Percentiles rank a stretch among this genome's conserved stretches.
Evolutionary conservation across 92 coral and sea anemone species (phyloP).

Genomic region (Chrysogorgia sp.): DNA sequence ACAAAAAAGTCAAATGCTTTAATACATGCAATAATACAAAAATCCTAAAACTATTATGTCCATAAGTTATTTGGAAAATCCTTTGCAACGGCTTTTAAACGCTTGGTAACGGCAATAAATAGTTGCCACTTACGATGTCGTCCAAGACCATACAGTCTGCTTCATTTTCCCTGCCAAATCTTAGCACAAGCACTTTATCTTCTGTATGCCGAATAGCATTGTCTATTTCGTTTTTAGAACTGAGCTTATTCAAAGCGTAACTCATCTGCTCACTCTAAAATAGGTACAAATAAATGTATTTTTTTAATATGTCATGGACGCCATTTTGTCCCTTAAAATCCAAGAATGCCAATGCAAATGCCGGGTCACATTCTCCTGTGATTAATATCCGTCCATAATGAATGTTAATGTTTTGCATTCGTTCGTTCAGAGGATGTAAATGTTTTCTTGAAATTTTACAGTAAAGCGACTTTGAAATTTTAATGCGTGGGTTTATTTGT

Average conservation of each 20-base stretch:
- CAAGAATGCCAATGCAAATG: not conserved
- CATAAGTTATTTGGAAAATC: too few species aligned
- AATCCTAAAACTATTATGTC: too few species aligned
- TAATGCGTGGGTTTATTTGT: not conserved
- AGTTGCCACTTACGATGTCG: constrained; percentile 80
- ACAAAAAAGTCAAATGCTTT: too few species aligned
- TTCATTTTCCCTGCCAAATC: constrained; percentile 91
- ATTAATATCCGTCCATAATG: not conserved
- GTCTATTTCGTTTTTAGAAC: constrained; percentile 84
- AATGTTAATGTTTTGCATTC: too few species aligned
- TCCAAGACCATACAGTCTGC: constrained; percentile 88
- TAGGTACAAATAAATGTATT: not conserved
- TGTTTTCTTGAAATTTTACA: too few species aligned
- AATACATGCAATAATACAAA: too few species aligned
- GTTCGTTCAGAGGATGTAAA: too few species aligned
- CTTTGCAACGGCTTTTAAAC: too few species aligned
- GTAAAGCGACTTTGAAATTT: too few species aligned
- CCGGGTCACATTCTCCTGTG: constrained; percentile 3
- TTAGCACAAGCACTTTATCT: constrained; percentile 92
- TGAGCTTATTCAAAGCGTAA: constrained; percentile 74
- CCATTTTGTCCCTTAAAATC: constrained; percentile 16
- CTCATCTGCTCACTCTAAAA: constrained; percentile 62
- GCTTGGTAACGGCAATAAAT: too few species aligned
- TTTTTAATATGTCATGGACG: not conserved
- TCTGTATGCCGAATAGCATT: constrained; percentile 89